Conservation (phyloP, 2,888 invertebrate genomes). For the Seira ritae region DNA sequence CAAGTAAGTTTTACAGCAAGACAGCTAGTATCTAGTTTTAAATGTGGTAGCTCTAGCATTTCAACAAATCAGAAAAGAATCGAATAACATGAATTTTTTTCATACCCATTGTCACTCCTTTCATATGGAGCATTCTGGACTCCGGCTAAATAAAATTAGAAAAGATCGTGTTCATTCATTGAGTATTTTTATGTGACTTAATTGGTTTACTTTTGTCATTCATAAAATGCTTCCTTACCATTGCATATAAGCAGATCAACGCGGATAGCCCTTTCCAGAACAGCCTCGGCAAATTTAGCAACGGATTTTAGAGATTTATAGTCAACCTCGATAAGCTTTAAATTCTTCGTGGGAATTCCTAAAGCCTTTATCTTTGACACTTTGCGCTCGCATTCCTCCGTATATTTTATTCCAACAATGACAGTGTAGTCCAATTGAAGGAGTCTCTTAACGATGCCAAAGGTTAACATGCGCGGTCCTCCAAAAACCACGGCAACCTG, state of each 20-base stretch:
- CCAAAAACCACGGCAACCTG: conserved; percentile 49
- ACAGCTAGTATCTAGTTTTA: too few species aligned
- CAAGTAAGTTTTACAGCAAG: too few species aligned
- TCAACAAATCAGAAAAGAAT: too few species aligned
- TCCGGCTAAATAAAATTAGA: conserved; percentile 25
- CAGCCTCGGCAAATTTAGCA: conserved; percentile 82
- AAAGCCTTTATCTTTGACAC: conserved; percentile 77
- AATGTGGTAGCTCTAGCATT: too few species aligned
- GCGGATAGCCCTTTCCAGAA: conserved; percentile 81
- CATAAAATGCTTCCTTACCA: too few species aligned
- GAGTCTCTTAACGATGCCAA: conserved; percentile 48
- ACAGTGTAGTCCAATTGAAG: conserved; percentile 55
- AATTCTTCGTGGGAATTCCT: conserved; percentile 79
- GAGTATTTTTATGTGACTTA: background rate
- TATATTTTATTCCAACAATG: conserved; percentile 81
- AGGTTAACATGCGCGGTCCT: conserved; percentile 40
- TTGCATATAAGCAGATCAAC: conserved; percentile 89
- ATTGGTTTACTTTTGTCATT: too few species aligned
- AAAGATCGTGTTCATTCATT: too few species aligned
- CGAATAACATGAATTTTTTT: too few species aligned
- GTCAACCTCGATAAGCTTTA: conserved; percentile 84
- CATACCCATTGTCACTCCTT: conserved; percentile 32
- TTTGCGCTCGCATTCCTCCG: conserved; percentile 78
- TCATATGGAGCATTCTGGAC: conserved; percentile 40
- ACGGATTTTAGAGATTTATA: conserved; percentile 87